phyloP scores from a whole-genome alignment of 2,888 invertebrate genomes.

The Chrysolina oricalcia region DNA sequence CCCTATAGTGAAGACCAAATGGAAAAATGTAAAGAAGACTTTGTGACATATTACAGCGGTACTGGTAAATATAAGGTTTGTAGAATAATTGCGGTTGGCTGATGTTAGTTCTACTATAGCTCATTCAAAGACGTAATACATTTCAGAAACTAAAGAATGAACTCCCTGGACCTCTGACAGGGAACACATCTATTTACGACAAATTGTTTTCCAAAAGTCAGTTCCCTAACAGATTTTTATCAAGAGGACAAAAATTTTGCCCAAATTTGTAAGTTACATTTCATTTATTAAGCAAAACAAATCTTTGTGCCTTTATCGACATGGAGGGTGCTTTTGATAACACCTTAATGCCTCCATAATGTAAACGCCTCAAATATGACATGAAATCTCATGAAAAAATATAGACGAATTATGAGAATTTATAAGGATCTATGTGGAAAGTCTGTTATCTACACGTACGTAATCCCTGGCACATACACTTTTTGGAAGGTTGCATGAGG shows the following conservation, averaged over 20 bases:
- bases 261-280: conserved; percentile 63
- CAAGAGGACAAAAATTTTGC: conserved; percentile 58
- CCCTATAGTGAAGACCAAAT: conserved; percentile 64
- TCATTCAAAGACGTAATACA: neutral
- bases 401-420: too few relatives aligned
- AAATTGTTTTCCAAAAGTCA: conserved; percentile 56
- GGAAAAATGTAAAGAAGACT: conserved; percentile 66
- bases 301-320: conserved; percentile 10
- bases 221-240: conserved; percentile 59
- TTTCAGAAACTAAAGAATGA: conserved; percentile 47
- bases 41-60: conserved; percentile 69
- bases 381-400: too few relatives aligned
- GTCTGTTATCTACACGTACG: too few relatives aligned
- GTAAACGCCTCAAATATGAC: too few relatives aligned
- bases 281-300: too few relatives aligned
- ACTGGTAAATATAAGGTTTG: conserved; percentile 61
- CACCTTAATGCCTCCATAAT: too few relatives aligned
- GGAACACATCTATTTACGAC: conserved; percentile 60
- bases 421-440: too few relatives aligned
- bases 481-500: too few relatives aligned
- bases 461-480: too few relatives aligned
- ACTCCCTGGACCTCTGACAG: conserved; percentile 55
- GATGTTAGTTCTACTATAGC: too few relatives aligned
- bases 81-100: neutral
- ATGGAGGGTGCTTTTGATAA: too few relatives aligned